Evolutionary conservation across 2,113 vertebrate genomes (phyloP).

Genomic region (Macaca fascicularis): T2T-MFA8v1.1 NC_088380.1:180105001-180105500

Average conservation of each 20-base stretch:
- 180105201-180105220: too few relatives aligned
- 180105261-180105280: background rate
- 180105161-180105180: too few relatives aligned
- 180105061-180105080: background rate
- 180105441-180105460: rapidly evolving
- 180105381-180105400: background rate
- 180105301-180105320: background rate
- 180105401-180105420: too few relatives aligned
- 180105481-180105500: too few relatives aligned
- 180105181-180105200: too few relatives aligned
- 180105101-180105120: too few relatives aligned
- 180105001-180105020: background rate
- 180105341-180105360: background rate
- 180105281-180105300: background rate
- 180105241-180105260: background rate
- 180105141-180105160: too few relatives aligned
- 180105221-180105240: background rate
- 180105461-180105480: background rate
- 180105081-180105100: background rate
- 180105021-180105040: background rate
- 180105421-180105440: background rate
- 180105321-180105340: background rate
- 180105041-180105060: background rate
- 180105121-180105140: too few relatives aligned
- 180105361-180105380: too few relatives aligned